These are phyloP conservation scores for Rhagoletis zephyria DNA, from an alignment of 1,140 invertebrate species.

Conservation along the genomic window DNA sequence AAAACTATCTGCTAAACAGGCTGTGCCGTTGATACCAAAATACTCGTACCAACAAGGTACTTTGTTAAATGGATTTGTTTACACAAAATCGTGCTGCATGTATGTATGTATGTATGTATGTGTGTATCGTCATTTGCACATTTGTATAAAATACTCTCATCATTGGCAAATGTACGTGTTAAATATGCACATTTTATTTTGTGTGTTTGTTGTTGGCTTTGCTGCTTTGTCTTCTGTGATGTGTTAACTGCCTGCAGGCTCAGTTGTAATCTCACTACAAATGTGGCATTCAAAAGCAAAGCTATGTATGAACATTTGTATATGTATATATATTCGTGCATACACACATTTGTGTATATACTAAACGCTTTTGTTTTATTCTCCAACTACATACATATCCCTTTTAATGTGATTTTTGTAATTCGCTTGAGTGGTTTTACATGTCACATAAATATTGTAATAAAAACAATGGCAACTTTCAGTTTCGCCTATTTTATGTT, in stretches of 20 bases:
- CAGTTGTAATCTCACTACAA: constrained; percentile 36
- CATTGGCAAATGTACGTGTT: constrained; percentile 30
- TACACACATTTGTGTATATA: not conserved
- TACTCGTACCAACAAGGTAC: not conserved
- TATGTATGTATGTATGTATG: no score
- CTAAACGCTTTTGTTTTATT: not conserved
- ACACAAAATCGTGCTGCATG: not conserved
- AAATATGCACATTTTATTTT: constrained; percentile 17
- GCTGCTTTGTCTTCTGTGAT: constrained; percentile 26
- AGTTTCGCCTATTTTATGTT: not conserved
- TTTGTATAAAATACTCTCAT: constrained; percentile 8
- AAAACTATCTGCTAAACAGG: constrained; percentile 24
- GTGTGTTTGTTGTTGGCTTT: not conserved
- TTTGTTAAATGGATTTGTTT: constrained; percentile 47
- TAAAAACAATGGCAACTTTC: not conserved
- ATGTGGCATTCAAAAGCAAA: not conserved
- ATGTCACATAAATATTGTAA: constrained; percentile 48
- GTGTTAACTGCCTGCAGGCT: constrained; percentile 33
- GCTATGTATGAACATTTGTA: not conserved
- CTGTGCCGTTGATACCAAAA: not conserved
- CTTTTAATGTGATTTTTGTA: constrained; percentile 51
- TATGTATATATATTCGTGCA: not conserved
- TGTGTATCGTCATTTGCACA: not conserved
- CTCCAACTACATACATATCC: constrained; percentile 20
- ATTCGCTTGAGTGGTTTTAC: constrained; percentile 50